These are phyloP conservation scores for Ctenicera cuprea DNA, from an alignment of 2,888 invertebrate species.

Conservation along the genomic window DNA sequence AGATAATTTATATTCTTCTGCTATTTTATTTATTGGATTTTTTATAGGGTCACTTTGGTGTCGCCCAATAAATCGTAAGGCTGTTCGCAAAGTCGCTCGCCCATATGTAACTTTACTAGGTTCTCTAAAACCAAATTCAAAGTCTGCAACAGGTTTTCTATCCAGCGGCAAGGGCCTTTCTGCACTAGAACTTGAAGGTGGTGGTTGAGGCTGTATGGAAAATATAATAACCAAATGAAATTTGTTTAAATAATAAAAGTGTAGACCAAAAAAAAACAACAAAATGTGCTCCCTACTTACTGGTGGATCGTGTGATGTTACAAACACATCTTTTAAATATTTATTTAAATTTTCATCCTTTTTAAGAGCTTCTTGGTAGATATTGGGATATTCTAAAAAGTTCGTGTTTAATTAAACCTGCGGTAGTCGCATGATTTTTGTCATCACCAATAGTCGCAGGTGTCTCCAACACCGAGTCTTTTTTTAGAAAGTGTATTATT, in stretches of 20 bases:
- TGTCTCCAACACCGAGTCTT: too few species aligned
- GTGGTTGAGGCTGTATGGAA: conserved; percentile 70
- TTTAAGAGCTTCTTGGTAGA: conserved; percentile 77
- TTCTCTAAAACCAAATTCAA: conserved; percentile 82
- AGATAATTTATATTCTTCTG: conserved; percentile 81
- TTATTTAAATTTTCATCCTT: conserved; percentile 80
- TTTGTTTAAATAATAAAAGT: conserved; percentile 47
- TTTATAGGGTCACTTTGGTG: conserved; percentile 78
- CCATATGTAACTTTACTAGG: conserved; percentile 78
- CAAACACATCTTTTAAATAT: conserved; percentile 83
- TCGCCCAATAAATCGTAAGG: conserved; percentile 79
- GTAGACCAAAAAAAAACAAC: neutral
- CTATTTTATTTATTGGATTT: conserved; percentile 77
- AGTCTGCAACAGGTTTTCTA: conserved; percentile 73
- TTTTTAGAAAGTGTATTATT: too few species aligned
- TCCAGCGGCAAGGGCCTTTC: conserved; percentile 77
- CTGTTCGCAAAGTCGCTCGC: conserved; percentile 79
- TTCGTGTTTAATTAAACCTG: conserved; percentile 6
- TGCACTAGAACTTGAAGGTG: conserved; percentile 66
- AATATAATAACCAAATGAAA: too few species aligned
- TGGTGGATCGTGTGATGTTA: conserved; percentile 77
- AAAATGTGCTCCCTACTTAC: conserved; percentile 43
- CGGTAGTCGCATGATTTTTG: too few species aligned
- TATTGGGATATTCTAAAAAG: conserved; percentile 76
- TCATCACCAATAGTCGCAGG: too few species aligned